Base-by-base conservation (phyloP, 2,888 invertebrate species). In the Ennomos fuscantarius region DNA sequence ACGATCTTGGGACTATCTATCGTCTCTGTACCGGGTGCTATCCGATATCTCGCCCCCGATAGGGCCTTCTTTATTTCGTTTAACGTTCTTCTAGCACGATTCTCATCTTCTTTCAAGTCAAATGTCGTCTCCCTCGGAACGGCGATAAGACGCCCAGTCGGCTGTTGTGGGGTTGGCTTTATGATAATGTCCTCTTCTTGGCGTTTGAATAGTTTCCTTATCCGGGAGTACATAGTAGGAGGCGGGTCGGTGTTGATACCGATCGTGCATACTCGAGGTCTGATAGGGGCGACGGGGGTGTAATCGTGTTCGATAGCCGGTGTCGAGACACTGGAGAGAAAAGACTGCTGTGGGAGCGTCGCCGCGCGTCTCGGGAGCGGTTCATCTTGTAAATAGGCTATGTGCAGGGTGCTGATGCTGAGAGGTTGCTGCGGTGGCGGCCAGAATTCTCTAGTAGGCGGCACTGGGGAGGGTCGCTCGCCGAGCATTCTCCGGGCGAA, bases 201-300 rank as follows among this genome's bases (percentile, higher is more conserved):
- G 42, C 73, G 79, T 67, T 76, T 83, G 9, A 90, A 66, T 15
- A 89, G 56, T 36, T 62, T 64, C 50, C 81, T 80, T 53, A 91
- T 46, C 65, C 76, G 81, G 48, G 70, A 70, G 58, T 84, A 54
- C 37, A 89, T 51, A 24, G 86, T 86, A 1, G 77, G 80, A 1
- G 87, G 83, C 34, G 88, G 85, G 45, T 91, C 92, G 5, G 92
- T 92, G 66, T 91, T 92, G 11, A 91, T 92, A 15, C 90, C 90
- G 47, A 91, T 81, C 11, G 86, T 86, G 62, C 92, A 90, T 6
- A 86, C 74, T 32, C 81, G 74, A 1, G 83, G 83, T 60, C 79
- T 73, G 35, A 36, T 47, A 10, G 58, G 53, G 0, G 53, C 24
- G 24, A 24, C 36, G 31, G 43, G 33, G 15, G 60, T 63, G 49